These are phyloP conservation scores for Phanerotoma sp. DNA, from an alignment of 2,888 invertebrate species.

Conservation along the genomic window DNA sequence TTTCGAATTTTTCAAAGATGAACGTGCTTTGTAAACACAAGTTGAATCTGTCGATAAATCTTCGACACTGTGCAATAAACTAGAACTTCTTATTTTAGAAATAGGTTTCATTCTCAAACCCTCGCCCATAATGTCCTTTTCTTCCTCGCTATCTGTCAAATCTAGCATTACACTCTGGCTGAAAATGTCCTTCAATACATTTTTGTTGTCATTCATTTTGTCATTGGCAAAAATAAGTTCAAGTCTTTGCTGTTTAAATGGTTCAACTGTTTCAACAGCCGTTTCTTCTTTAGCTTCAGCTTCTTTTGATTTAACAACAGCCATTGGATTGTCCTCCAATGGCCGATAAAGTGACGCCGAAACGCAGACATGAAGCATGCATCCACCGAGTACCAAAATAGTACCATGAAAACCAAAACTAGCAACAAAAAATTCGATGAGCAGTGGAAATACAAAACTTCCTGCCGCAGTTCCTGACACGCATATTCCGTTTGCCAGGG, in stretches of 20 bases:
- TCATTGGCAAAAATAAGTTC: conserved; percentile 53
- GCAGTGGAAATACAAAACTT: conserved; percentile 74
- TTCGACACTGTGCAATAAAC: conserved; percentile 73
- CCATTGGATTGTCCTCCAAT: conserved; percentile 56
- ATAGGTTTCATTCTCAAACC: conserved; percentile 61
- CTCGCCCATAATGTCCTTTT: conserved; percentile 62
- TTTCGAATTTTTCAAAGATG: conserved; percentile 50
- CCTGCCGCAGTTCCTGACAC: conserved; percentile 80
- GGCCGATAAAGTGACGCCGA: conserved; percentile 70
- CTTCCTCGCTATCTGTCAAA: conserved; percentile 59
- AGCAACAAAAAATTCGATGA: conserved; percentile 70
- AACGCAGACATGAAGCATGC: conserved; percentile 75
- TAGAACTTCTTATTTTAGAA: conserved; percentile 70
- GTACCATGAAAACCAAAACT: conserved; percentile 75
- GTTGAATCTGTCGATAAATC: conserved; percentile 75
- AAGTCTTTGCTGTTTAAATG: conserved; percentile 51
- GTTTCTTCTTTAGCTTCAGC: conserved; percentile 39
- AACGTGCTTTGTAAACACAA: conserved; percentile 69
- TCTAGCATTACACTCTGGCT: conserved; percentile 51
- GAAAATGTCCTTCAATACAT: conserved; percentile 55
- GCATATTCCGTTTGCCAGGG: conserved; percentile 77
- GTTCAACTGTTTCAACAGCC: conserved; percentile 40
- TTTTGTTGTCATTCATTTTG: conserved; percentile 49
- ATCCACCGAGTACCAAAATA: conserved; percentile 69
- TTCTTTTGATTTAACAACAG: conserved; percentile 33